Conservation (phyloP, 2,888 invertebrate species). For the Xestia xanthographa region DNA sequence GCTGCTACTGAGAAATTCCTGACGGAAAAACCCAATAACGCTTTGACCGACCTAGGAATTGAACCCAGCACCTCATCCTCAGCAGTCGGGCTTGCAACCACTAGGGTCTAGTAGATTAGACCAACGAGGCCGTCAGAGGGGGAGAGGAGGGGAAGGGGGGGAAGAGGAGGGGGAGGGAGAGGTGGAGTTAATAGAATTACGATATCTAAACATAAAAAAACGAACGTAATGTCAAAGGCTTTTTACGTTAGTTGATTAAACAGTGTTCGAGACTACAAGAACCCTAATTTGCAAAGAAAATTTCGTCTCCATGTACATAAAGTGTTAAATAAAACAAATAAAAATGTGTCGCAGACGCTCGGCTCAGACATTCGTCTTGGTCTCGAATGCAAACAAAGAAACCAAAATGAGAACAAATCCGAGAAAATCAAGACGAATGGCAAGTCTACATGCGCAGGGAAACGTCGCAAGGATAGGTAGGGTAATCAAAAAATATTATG, state of each 20-base stretch:
- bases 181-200: no score
- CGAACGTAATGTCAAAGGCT: not conserved
- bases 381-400: slow-evolving; percentile 46
- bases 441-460: slow-evolving; percentile 31
- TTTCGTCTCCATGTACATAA: slow-evolving; percentile 10
- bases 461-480: slow-evolving; percentile 39
- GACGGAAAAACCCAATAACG: no score
- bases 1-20: no score
- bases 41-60: no score
- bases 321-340: slow-evolving; percentile 45
- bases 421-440: slow-evolving; percentile 48
- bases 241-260: no score
- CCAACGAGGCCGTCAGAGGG: no score
- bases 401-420: slow-evolving; percentile 50
- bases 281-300: slow-evolving; percentile 6
- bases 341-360: slow-evolving; percentile 13
- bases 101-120: no score
- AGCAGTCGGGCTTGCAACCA: no score
- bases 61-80: no score
- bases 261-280: not conserved
- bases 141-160: no score
- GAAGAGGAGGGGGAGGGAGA: no score
- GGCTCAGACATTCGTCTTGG: slow-evolving; percentile 32
- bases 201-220: no score
- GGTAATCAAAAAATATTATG: slow-evolving; percentile 62